Percentiles rank a stretch among this genome's conserved stretches.
These are phyloP conservation scores for Clupea harengus DNA, from an alignment of 2,113 vertebrate species.

Conservation along the genomic window DNA sequence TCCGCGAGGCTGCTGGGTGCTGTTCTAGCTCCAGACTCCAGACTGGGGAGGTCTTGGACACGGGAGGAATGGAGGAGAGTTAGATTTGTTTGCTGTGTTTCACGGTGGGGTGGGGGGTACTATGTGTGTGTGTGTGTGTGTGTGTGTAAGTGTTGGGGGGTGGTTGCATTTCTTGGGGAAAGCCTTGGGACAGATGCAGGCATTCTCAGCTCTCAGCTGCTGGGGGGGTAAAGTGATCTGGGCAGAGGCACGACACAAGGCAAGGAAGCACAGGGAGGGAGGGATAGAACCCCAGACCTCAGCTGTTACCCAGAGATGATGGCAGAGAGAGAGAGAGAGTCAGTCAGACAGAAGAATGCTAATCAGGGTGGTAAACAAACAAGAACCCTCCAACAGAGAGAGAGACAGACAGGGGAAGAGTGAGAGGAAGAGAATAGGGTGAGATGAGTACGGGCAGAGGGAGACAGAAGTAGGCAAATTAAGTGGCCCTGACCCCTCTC, in stretches of 20 bases:
- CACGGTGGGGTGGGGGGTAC: not conserved
- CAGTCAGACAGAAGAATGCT: not conserved
- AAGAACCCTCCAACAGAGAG: not conserved
- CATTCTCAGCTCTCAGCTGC: slow-evolving; percentile 61
- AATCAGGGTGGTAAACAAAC: not conserved
- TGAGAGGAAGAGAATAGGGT: not conserved
- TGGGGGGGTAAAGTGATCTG: slow-evolving; percentile 9
- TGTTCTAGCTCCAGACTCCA: not conserved
- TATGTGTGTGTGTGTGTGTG: not conserved
- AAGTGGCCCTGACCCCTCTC: slow-evolving; percentile 5
- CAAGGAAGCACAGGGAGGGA: slow-evolving; percentile 32
- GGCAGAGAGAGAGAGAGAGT: slow-evolving; percentile 46
- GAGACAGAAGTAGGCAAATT: slow-evolving; percentile 28
- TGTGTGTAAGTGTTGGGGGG: not conserved
- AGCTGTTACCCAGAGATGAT: slow-evolving; percentile 60
- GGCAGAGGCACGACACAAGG: no score
- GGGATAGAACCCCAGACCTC: slow-evolving; percentile 42
- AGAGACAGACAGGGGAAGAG: slow-evolving; percentile 42
- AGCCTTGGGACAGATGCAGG: slow-evolving; percentile 58
- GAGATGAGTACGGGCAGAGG: not conserved
- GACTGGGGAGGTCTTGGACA: not conserved
- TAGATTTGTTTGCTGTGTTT: not conserved
- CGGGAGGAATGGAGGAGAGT: not conserved
- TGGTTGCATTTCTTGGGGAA: not conserved
- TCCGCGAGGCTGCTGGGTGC: not conserved